Base-by-base conservation (phyloP, 2,113 vertebrate genomes). In the Cricetomys ansorgei region DNA sequence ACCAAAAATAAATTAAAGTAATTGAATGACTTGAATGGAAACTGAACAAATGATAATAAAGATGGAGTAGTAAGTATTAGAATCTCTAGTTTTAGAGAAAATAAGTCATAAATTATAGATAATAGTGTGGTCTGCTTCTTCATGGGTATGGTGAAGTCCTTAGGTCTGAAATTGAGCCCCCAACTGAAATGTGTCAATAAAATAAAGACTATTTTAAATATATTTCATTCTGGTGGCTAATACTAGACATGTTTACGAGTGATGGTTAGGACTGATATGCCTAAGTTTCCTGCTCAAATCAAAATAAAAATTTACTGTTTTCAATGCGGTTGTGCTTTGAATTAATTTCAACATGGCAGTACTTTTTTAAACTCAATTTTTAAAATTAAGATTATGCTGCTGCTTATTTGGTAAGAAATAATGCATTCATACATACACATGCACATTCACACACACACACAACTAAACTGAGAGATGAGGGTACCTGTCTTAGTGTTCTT, bases 141-240 rank as follows among this genome's bases (percentile, higher is more conserved):
- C 59, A 0, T 59, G 64, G 0, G 91, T 43, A 64, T 0, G 43
- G 37, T 65, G 31, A 94, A 87, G 77, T 83, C 1, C 93, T 96
- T 67, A 64, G 9, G 3, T 55, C 34, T 76, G 31, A 91, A 73
- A 70, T 5, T 92, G 55, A 92, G 21, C 79, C 1, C 15, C 43
- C 53, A 72, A 43, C 1, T 90, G n/a, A 73, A 89, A 86, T 7
- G 37, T 89, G 53, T 69, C 67, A 89, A 96, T 72, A 25, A 79
- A 77, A 80, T 57, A 53, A 34, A 72, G 19, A 13, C 10, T 48
- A 59, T 70, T 80, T 53, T 37, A 64, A 65, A 8, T 72, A 15
- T 70, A 59, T 76, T 97, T 91, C 48, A 72, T 95, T 67, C 50
- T 91, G 65, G 2, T 76, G 29, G 64, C 34, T 88, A 96, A 88